These are phyloP conservation scores for Acronicta psi DNA, from an alignment of 2,888 invertebrate genomes.

Conservation along the genomic window DNA sequence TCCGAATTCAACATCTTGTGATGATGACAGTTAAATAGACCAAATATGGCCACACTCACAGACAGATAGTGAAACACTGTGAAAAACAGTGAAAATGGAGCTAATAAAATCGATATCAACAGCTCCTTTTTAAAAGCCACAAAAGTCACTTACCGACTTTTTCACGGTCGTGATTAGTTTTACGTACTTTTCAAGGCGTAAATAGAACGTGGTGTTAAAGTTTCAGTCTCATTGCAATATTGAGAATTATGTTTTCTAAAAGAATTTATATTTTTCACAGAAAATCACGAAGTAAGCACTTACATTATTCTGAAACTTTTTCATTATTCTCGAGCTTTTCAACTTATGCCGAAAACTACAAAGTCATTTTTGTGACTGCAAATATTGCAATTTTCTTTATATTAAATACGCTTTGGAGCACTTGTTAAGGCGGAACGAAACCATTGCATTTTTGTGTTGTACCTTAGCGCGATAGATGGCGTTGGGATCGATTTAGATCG, in stretches of 20 bases:
- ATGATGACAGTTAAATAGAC: too few species aligned
- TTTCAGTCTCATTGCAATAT: constrained; percentile 53
- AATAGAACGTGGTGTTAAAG: constrained; percentile 55
- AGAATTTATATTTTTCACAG: constrained; percentile 17
- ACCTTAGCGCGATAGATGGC: too few species aligned
- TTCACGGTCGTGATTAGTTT: constrained; percentile 59
- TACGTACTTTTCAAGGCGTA: constrained; percentile 55
- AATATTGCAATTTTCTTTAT: constrained; percentile 14
- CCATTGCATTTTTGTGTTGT: too few species aligned
- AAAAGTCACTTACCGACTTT: constrained; percentile 51
- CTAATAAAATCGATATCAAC: constrained; percentile 44
- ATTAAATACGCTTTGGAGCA: constrained; percentile 7
- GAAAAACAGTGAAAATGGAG: constrained; percentile 38
- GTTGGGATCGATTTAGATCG: too few species aligned
- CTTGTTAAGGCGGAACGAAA: too few species aligned
- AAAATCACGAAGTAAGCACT: constrained; percentile 20
- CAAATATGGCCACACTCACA: too few species aligned
- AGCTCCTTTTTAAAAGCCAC: constrained; percentile 53
- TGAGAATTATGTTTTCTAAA: constrained; percentile 33
- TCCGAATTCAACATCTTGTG: too few species aligned
- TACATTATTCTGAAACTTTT: constrained; percentile 19
- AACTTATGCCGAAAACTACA: constrained; percentile 14
- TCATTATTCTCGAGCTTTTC: constrained; percentile 14
- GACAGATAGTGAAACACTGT: too few species aligned
- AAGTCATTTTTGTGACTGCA: constrained; percentile 18